Evolutionary conservation across 2,113 vertebrate genomes (phyloP), one percentile per base, ranked within the genome.

Genomic region (Apus apus): DNA sequence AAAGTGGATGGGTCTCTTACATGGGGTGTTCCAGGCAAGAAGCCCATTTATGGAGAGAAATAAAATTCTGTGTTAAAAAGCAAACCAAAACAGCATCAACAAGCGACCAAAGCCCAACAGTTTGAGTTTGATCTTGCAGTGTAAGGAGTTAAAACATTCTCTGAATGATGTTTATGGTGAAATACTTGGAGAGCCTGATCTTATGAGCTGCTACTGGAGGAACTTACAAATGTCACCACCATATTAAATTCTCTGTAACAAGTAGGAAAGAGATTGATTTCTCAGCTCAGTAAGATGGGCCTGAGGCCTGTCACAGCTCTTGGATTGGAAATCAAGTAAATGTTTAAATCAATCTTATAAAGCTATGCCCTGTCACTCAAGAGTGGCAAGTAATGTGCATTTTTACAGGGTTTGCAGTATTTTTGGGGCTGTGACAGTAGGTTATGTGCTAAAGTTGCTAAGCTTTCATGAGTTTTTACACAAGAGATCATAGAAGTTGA

Each of bases 231-330:
- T 77, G 77, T 82, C 82, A 87, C 58, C 2, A 4, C 58, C 2
- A 4, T 67, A 54, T 89, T 85, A 87, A 93, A 89, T 91, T 90
- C 34, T 64, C 45, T 51, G 46, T 89, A 96, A 85, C 71, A 82
- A 92, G 58, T 57, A 75, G 46, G 38, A 71, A 74, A 87, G 50
- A 66, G 67, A 77, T 92, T 0, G 1, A 48, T 93, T 91, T 93
- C 43, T 86, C 29, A 72, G 57, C 30, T 88, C 51, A 34, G 4
- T 78, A 27, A 40, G 53, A 76, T 5, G 30, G 79, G 62, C 74
- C 61, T 20, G 34, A 91, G 77, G 75, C 92, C 73, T 56, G 19
- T 94, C 64, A 54, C 56, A 80, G 18, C 29, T 82, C 34, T 62
- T 79, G 36, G 62, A 36, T 0, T 93, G 71, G 57, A 93, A 87